phyloP scores from a whole-genome alignment of 2,888 invertebrate genomes.

The Phymatocera aterrima region DNA sequence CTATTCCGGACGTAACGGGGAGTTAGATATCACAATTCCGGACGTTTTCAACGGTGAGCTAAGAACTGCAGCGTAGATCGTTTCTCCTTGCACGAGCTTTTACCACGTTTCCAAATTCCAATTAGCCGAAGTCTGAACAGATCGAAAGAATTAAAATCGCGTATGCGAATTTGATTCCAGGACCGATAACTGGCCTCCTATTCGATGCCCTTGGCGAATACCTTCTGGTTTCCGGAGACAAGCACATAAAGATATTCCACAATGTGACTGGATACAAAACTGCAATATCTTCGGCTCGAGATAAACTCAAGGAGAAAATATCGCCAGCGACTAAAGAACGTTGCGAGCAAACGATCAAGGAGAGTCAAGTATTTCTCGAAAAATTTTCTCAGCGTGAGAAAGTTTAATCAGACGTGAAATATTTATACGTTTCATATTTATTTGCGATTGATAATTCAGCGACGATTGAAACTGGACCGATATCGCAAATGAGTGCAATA shows the following conservation, averaged over 20 bases:
- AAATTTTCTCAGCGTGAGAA: slow-evolving; percentile 64
- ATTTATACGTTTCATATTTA: slow-evolving; percentile 11
- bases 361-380: slow-evolving; percentile 76
- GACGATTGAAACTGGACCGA: neutral
- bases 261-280: slow-evolving; percentile 84
- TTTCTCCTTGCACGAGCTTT: neutral
- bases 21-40: slow-evolving; percentile 81
- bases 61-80: neutral
- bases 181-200: slow-evolving; percentile 80
- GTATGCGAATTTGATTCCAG: slow-evolving; percentile 76
- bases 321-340: slow-evolving; percentile 87
- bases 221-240: slow-evolving; percentile 85
- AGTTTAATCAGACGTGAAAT: neutral
- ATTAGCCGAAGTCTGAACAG: neutral
- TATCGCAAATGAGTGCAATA: neutral
- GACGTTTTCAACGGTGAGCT: slow-evolving; percentile 79
- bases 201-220: slow-evolving; percentile 88
- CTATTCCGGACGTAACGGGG: slow-evolving; percentile 82
- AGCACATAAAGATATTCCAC: slow-evolving; percentile 86
- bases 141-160: neutral
- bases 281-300: slow-evolving; percentile 74
- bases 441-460: neutral
- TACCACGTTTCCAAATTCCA: neutral
- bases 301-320: slow-evolving; percentile 78
- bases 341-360: slow-evolving; percentile 82